phyloP scores from a whole-genome alignment of 2,797 vertebrate species.

The Allobates femoralis region DNA sequence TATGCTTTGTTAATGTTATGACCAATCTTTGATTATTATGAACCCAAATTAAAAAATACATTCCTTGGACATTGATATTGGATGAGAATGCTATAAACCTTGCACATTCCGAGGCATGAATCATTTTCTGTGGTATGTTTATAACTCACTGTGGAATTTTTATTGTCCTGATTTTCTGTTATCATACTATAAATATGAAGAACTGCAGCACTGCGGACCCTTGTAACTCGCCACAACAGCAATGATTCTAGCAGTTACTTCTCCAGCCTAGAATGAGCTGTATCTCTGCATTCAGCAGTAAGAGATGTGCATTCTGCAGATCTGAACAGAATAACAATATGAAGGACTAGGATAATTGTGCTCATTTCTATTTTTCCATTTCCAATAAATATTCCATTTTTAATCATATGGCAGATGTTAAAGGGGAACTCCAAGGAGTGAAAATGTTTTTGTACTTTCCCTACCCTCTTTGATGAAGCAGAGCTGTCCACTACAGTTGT shows the following conservation, averaged over 20 bases:
- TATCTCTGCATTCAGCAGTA: not conserved
- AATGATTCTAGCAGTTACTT: constrained; percentile 11
- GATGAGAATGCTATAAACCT: not conserved
- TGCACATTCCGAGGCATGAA: constrained; percentile 34
- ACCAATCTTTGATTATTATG: not conserved
- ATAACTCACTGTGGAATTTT: constrained; percentile 50
- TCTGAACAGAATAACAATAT: not conserved
- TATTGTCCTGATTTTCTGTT: constrained; percentile 46
- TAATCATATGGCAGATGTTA: too few relatives aligned
- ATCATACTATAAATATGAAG: constrained; percentile 34
- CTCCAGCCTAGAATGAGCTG: not conserved
- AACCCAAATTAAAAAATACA: not conserved
- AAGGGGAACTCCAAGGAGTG: too few relatives aligned
- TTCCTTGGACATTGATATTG: not conserved
- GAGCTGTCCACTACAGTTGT: too few relatives aligned
- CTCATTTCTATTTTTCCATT: too few relatives aligned
- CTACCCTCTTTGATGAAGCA: too few relatives aligned
- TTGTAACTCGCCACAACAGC: constrained; percentile 28
- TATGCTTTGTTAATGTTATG: not conserved
- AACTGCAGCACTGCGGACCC: not conserved
- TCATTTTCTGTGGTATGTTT: constrained; percentile 54
- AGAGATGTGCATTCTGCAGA: not conserved
- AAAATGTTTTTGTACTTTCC: too few relatives aligned
- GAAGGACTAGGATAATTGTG: not conserved
- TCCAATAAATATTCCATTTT: too few relatives aligned